Conservation (phyloP, 2,797 vertebrate genomes). For the Pygocentrus nattereri region DNA sequence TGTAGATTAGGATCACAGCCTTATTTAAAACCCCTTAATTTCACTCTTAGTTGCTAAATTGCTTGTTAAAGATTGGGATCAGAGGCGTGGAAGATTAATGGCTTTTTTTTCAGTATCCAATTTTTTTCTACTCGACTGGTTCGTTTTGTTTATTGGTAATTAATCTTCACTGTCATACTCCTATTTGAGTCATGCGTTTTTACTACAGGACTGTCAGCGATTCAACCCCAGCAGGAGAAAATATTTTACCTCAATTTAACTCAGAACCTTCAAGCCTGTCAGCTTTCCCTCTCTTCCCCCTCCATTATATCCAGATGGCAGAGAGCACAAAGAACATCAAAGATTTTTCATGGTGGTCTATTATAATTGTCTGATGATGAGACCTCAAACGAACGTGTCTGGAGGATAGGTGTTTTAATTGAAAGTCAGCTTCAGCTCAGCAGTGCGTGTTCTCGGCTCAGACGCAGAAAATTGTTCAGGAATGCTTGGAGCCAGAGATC, state of each 20-base stretch:
- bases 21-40: slow-evolving; percentile 15
- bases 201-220: neutral
- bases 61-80: slow-evolving; percentile 4
- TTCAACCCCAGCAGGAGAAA: neutral
- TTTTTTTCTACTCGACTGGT: slow-evolving; percentile 17
- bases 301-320: neutral
- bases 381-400: slow-evolving; percentile 7
- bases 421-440: slow-evolving; percentile 18
- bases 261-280: neutral
- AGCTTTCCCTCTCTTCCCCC: neutral
- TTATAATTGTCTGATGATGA: slow-evolving; percentile 4
- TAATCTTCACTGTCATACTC: neutral
- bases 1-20: slow-evolving; percentile 31
- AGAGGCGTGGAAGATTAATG: slow-evolving; percentile 18
- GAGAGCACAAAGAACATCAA: neutral
- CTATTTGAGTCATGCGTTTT: neutral
- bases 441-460: neutral
- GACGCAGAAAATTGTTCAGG: neutral
- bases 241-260: neutral
- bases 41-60: slow-evolving; percentile 17
- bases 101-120: neutral
- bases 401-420: slow-evolving; percentile 34
- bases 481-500: slow-evolving; percentile 2
- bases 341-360: neutral
- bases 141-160: slow-evolving; percentile 24